Conservation (phyloP, 1,140 invertebrate genomes). For the Polyergus mexicanus region DNA sequence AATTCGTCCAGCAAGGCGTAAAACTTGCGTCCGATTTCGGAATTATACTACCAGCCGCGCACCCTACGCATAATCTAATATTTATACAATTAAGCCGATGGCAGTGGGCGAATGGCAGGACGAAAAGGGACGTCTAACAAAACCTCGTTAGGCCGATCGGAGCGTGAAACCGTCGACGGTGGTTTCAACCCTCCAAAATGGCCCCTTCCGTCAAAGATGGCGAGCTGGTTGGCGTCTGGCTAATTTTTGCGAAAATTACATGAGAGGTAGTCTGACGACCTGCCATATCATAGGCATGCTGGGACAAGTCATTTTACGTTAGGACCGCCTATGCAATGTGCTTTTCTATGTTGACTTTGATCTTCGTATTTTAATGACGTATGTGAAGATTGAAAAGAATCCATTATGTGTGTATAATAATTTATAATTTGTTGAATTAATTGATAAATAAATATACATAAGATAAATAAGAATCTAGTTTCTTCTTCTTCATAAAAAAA, state of each 20-base stretch:
- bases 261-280: slow-evolving; percentile 36
- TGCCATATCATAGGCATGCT: neutral
- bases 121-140: slow-evolving; percentile 70
- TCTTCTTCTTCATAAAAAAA: neutral
- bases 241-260: slow-evolving; percentile 80
- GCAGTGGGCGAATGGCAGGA: slow-evolving; percentile 66
- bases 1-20: slow-evolving; percentile 19
- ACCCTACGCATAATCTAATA: slow-evolving; percentile 81
- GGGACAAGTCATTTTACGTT: slow-evolving; percentile 57
- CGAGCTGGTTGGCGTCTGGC: slow-evolving; percentile 64
- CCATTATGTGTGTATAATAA: neutral
- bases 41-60: slow-evolving; percentile 61
- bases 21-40: slow-evolving; percentile 57
- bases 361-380: neutral
- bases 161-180: slow-evolving; percentile 81
- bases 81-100: slow-evolving; percentile 84
- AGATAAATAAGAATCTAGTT: neutral
- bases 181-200: slow-evolving; percentile 79
- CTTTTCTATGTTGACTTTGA: neutral
- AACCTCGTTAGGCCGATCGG: slow-evolving; percentile 82
- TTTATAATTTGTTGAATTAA: neutral
- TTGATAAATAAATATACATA: slow-evolving; percentile 11
- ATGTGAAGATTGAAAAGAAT: neutral
- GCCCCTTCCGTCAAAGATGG: slow-evolving; percentile 78
- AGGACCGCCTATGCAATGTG: slow-evolving; percentile 10